Base-by-base conservation (phyloP, 2,888 invertebrate genomes). In the Parthenolecanium corni region DNA sequence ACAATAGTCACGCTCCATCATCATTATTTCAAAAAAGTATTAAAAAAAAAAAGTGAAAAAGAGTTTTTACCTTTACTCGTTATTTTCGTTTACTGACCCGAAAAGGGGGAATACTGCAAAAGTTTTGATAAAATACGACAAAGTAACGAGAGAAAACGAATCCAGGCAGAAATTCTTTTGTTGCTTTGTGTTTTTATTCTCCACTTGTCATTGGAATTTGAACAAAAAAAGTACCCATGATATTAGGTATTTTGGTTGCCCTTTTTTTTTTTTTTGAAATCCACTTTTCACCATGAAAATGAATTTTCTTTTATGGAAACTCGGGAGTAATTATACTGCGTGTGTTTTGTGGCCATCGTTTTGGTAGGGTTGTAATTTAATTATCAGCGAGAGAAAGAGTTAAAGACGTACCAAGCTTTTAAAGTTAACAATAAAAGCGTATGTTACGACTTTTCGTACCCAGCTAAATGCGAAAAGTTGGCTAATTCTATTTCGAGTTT, bases 1-100 rank as follows among this genome's bases (percentile, higher is more conserved):
- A 31, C 31, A 31, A 31, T 31, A 31, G 31, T 31, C 31, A 31
- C 31, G 31, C 31, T 31, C 31, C 31, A 31, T 31, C 31, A 31
- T 31, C 31, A 31, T 31, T 31, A 31, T 31, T 31, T 31, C 31
- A 31, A 31, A 31, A 31, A 31, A 31, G 4, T 4, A n/a, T n/a
- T 4, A 31, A 31, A 31, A 31, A 31, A 42, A 42, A 9, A 42
- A 9, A 42, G 18, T 16, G 18, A 42, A 42, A 42, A 42, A 42
- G 44, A 42, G 18, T 16, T 42, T 16, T 42, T 18, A 16, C n/a
- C 44, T 18, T 14, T 14, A 31, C 57, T 57, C 57, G 57, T 57
- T 57, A 57, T 57, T 57, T 57, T 57, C 57, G 57, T 25, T 57
- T 46, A 57, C 57, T 57, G 57, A 57, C 57, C 57, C 57, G 57